These are phyloP conservation scores for Drosophila sucinea DNA, from an alignment of 1,140 invertebrate species.

Conservation along the genomic window DNA sequence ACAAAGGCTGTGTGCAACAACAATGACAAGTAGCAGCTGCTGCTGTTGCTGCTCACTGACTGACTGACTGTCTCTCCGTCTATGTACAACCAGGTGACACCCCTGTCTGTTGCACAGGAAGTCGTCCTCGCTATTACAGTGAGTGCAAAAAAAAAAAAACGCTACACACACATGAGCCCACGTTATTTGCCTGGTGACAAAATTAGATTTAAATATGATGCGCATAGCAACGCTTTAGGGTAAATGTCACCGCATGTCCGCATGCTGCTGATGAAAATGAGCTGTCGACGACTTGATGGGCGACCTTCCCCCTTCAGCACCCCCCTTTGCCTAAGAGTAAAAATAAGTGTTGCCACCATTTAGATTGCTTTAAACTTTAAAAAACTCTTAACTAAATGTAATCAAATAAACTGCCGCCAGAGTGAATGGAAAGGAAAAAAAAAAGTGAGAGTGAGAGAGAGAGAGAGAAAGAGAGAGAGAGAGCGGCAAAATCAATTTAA, in stretches of 20 bases:
- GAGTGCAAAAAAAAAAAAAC: constrained; percentile 45
- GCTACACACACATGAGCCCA: constrained; percentile 28
- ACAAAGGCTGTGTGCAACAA: constrained; percentile 65
- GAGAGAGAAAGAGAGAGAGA: background rate
- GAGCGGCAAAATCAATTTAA: constrained; percentile 63
- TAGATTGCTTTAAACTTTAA: constrained; percentile 1
- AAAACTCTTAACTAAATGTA: constrained; percentile 8
- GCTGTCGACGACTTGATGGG: constrained; percentile 48
- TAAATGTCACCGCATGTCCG: constrained; percentile 76
- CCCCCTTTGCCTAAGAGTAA: background rate
- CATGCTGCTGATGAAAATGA: constrained; percentile 60
- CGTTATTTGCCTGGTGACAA: constrained; percentile 72
- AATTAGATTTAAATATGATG: constrained; percentile 79
- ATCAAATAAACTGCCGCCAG: constrained; percentile 9
- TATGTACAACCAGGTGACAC: constrained; percentile 29
- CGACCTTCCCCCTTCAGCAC: too few relatives aligned
- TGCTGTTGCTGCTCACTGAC: background rate
- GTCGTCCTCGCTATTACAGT: constrained; percentile 65
- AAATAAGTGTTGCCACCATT: background rate
- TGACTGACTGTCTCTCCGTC: background rate
- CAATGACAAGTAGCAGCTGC: constrained; percentile 40
- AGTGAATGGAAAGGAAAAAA: constrained; percentile 1
- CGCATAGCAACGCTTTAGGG: constrained; percentile 53
- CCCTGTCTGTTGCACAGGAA: constrained; percentile 62
- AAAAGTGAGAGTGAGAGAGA: background rate